Evolutionary conservation across 1,140 invertebrate species (phyloP).

Genomic region (Harlomillsia oculata): DNA sequence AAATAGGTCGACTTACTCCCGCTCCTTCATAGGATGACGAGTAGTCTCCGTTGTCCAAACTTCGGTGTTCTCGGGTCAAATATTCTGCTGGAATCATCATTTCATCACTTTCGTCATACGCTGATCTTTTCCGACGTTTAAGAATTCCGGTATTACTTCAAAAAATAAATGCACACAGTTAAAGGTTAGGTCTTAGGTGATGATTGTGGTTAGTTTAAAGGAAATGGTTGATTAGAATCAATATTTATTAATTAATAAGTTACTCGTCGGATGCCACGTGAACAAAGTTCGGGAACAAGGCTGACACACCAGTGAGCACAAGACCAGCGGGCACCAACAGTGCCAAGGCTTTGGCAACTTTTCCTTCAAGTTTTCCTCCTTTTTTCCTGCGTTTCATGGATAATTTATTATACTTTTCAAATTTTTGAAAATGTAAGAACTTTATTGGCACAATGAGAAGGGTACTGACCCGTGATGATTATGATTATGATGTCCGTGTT

Average conservation of each 20-base stretch:
- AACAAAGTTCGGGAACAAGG: constrained; percentile 28
- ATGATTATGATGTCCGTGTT: neutral
- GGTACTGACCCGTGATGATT: neutral
- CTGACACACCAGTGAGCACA: constrained; percentile 29
- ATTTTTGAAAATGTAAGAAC: neutral
- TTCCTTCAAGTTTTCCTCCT: constrained; percentile 9
- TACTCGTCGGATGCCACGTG: constrained; percentile 22
- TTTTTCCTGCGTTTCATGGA: constrained; percentile 9
- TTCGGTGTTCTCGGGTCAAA: constrained; percentile 5
- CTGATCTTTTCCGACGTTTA: constrained; percentile 4
- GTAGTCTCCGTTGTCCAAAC: neutral
- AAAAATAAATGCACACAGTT: too few species aligned
- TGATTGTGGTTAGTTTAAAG: too few species aligned
- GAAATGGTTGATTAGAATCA: neutral
- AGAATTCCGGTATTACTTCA: too few species aligned
- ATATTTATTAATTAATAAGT: neutral
- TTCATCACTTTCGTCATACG: neutral
- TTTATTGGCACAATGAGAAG: neutral
- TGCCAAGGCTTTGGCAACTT: constrained; percentile 25
- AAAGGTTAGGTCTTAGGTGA: too few species aligned
- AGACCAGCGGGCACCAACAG: constrained; percentile 29
- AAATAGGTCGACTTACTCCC: neutral
- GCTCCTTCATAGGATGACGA: too few species aligned
- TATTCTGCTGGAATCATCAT: constrained; percentile 5
- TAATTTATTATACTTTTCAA: neutral